Percentiles rank a stretch among this genome's conserved stretches.
Conservation (phyloP, 2,797 vertebrate species). For the Naso thynnoides region DNA sequence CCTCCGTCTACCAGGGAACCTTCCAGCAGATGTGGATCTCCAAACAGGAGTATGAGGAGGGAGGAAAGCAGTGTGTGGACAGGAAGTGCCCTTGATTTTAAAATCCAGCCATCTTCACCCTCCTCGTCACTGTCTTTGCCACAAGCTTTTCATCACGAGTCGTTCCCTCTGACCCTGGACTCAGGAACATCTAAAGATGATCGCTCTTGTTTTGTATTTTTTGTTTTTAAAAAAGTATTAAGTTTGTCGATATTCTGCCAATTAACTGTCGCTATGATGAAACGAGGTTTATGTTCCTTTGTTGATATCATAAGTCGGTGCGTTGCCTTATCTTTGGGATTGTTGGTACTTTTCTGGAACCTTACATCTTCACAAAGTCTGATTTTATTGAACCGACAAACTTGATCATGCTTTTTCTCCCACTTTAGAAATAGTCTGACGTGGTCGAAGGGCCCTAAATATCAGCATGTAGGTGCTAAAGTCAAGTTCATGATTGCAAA, state of each 20-base stretch:
- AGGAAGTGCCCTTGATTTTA: slow-evolving; percentile 94
- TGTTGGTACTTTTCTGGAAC: slow-evolving; percentile 38
- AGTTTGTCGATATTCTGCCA: slow-evolving; percentile 37
- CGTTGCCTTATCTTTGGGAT: slow-evolving; percentile 55
- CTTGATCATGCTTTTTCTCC: not conserved
- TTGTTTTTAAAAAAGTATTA: slow-evolving; percentile 41
- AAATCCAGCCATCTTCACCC: slow-evolving; percentile 24
- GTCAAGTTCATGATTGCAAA: slow-evolving; percentile 5
- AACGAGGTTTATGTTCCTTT: slow-evolving; percentile 33
- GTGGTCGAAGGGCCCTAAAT: not conserved
- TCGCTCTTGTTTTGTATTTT: slow-evolving; percentile 60
- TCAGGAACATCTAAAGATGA: slow-evolving; percentile 88
- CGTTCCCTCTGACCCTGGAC: slow-evolving; percentile 81
- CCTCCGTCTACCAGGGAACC: slow-evolving; percentile 87
- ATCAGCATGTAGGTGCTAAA: not conserved
- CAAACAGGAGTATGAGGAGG: slow-evolving; percentile 99
- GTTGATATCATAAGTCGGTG: slow-evolving; percentile 21
- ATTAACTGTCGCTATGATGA: slow-evolving; percentile 40
- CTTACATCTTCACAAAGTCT: slow-evolving; percentile 20
- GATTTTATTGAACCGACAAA: slow-evolving; percentile 4
- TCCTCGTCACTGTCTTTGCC: slow-evolving; percentile 28
- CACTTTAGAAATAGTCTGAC: not conserved
- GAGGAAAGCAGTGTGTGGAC: slow-evolving; percentile 98
- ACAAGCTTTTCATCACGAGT: slow-evolving; percentile 47
- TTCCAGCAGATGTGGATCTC: slow-evolving; percentile 99